A percentile compares a stretch with the other conserved stretches of the same genome.
Conservation (phyloP, 2,888 invertebrate species). For the Hanleya hanleyi region DNA sequence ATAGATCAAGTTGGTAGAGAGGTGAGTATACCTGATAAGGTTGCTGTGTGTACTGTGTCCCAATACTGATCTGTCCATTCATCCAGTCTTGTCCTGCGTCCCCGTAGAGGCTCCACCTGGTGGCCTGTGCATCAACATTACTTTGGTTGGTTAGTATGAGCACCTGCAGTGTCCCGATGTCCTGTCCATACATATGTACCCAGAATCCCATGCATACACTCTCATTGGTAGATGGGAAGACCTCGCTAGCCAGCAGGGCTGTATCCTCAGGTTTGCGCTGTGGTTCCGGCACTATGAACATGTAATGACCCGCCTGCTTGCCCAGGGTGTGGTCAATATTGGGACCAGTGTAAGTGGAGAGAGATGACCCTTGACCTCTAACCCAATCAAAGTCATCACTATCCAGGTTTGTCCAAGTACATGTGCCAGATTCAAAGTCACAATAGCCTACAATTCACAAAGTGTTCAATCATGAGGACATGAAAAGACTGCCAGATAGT, state of each 20-base stretch:
- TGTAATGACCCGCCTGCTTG: constrained; percentile 58
- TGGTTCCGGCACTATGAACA: constrained; percentile 55
- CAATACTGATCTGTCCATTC: background rate
- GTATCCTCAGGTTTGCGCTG: constrained; percentile 29
- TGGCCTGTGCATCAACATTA: constrained; percentile 10
- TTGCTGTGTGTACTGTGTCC: background rate
- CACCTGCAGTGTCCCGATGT: constrained; percentile 44
- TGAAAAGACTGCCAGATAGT: too few species aligned
- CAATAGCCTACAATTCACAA: constrained; percentile 44
- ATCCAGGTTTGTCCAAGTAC: constrained; percentile 57
- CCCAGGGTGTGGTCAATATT: constrained; percentile 62
- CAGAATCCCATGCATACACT: constrained; percentile 26
- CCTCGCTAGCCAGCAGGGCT: background rate
- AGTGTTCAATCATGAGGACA: background rate
- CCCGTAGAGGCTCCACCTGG: background rate
- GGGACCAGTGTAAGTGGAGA: constrained; percentile 56
- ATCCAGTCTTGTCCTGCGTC: background rate
- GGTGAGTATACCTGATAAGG: background rate
- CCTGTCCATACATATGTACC: constrained; percentile 57
- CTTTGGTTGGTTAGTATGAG: constrained; percentile 49
- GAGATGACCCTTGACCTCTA: constrained; percentile 56
- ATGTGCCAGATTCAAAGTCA: constrained; percentile 64
- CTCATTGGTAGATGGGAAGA: background rate
- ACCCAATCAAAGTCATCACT: constrained; percentile 66
- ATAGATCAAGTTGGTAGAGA: too few species aligned